A percentile compares a stretch with the other conserved stretches of the same genome.
phyloP scores from a whole-genome alignment of 2,888 invertebrate species.

The Dascillus cervinus region DNA sequence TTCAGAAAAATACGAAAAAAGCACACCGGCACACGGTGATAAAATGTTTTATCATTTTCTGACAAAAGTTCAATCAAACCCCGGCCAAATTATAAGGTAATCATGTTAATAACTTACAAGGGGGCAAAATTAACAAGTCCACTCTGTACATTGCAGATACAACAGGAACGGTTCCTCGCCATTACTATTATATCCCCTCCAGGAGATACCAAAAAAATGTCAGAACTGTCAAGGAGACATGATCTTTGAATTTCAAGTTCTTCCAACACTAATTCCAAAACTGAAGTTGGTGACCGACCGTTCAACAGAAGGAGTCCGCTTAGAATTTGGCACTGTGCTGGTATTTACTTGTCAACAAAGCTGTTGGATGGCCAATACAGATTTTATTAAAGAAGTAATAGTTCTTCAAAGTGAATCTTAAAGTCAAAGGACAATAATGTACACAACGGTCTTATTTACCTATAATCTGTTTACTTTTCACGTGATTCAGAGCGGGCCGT shows the following conservation, averaged over 20 bases:
- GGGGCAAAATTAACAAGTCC: not conserved
- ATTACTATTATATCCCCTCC: constrained; percentile 60
- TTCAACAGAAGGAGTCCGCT: constrained; percentile 42
- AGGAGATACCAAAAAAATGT: constrained; percentile 50
- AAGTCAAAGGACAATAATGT: too few species aligned
- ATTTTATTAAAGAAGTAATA: constrained; percentile 61
- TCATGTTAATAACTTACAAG: constrained; percentile 1
- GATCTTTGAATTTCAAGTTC: constrained; percentile 75
- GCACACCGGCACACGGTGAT: constrained; percentile 74
- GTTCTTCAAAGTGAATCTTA: constrained; percentile 72
- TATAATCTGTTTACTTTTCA: too few species aligned
- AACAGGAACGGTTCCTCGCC: constrained; percentile 60
- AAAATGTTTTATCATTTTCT: constrained; percentile 73
- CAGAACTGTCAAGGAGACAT: constrained; percentile 63
- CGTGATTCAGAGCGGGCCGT: too few species aligned
- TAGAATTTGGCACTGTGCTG: constrained; percentile 83
- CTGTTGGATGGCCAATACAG: constrained; percentile 69
- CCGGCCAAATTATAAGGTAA: constrained; percentile 77
- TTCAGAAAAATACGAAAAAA: constrained; percentile 74
- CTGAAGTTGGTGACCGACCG: constrained; percentile 46
- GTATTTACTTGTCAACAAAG: constrained; percentile 77
- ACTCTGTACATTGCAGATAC: constrained; percentile 52
- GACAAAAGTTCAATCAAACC: constrained; percentile 63
- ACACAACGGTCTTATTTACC: too few species aligned
- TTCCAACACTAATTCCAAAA: constrained; percentile 71